These are phyloP conservation scores for Sceloporus undulatus DNA, from an alignment of 2,113 vertebrate species.

Conservation along the genomic window DNA sequence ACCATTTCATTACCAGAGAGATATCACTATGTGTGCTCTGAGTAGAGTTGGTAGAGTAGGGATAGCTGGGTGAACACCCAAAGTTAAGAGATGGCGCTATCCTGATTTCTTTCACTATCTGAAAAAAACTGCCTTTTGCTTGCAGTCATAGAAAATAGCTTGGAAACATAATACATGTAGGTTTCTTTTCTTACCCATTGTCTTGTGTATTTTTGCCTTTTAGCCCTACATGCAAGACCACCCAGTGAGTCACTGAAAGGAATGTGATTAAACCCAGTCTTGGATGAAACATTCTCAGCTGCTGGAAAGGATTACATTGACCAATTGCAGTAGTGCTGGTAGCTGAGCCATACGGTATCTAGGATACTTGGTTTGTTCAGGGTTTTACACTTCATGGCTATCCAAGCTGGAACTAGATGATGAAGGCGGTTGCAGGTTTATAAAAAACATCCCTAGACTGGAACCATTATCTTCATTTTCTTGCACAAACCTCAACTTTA, in stretches of 20 bases:
- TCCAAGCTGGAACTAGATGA: not conserved
- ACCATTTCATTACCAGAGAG: not conserved
- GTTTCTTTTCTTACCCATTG: not conserved
- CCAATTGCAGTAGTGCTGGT: not conserved
- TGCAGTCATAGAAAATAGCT: constrained; percentile 2
- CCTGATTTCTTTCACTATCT: not conserved
- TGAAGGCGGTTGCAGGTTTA: not conserved
- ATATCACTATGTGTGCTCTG: not conserved
- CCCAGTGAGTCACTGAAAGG: constrained; percentile 6
- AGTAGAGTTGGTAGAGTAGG: not conserved
- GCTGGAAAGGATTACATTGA: not conserved
- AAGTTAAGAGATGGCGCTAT: not conserved
- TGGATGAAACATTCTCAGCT: constrained; percentile 3
- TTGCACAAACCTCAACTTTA: not conserved
- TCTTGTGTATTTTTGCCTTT: not conserved
- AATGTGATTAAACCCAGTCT: constrained; percentile 10
- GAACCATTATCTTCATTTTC: not conserved
- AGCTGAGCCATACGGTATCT: not conserved
- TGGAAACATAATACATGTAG: not conserved
- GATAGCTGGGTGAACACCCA: not conserved
- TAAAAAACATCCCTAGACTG: not conserved
- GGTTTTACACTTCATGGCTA: not conserved
- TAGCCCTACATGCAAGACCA: not conserved
- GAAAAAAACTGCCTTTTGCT: not conserved
- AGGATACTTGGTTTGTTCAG: not conserved